Evolutionary conservation across 2,113 vertebrate species (phyloP).

Genomic region (Globicephala melas): DNA sequence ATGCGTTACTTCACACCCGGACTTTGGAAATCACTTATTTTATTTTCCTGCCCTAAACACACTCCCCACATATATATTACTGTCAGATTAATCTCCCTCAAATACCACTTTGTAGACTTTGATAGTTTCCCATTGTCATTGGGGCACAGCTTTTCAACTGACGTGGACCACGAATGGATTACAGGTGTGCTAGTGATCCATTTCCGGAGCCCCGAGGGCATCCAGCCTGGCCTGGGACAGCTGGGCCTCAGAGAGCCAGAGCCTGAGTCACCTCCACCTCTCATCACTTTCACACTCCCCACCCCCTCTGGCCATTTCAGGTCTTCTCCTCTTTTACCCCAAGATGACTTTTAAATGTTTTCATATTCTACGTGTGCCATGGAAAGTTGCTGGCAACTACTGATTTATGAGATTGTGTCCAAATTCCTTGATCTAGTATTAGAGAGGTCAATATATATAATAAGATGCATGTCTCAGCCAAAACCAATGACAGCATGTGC

Average conservation of each 20-base stretch:
- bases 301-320: neutral
- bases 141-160: neutral
- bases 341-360: neutral
- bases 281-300: neutral
- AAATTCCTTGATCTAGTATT: neutral
- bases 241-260: neutral
- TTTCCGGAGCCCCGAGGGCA: neutral
- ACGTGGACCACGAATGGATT: neutral
- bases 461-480: neutral
- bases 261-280: neutral
- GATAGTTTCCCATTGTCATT: neutral
- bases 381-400: neutral
- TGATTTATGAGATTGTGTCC: neutral
- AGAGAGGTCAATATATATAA: neutral
- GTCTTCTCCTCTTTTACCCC: neutral
- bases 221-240: neutral
- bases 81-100: constrained; percentile 36
- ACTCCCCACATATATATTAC: neutral
- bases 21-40: neutral
- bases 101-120: neutral
- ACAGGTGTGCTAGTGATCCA: neutral
- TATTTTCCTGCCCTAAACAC: neutral
- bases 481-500: neutral
- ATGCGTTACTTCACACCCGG: constrained; percentile 33
- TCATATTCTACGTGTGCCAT: neutral